Conservation (phyloP, 1,140 invertebrate species). For the Nomia melanderi region DNA sequence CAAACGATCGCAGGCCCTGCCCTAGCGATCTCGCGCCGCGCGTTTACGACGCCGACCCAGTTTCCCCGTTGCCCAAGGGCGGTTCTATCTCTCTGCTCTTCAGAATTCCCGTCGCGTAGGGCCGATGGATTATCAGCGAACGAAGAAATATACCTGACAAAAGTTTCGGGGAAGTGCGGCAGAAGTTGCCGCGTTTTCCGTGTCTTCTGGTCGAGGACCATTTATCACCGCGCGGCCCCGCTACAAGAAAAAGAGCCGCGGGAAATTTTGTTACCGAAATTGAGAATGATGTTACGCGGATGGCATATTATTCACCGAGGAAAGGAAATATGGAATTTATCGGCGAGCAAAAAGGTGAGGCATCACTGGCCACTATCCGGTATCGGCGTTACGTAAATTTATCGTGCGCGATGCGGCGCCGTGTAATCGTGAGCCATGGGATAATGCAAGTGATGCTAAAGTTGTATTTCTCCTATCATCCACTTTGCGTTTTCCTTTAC, state of each 20-base stretch:
- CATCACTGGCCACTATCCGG: background rate
- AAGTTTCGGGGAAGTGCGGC: background rate
- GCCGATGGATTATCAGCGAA: background rate
- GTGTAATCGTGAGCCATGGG: background rate
- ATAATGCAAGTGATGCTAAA: background rate
- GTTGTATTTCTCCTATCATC: background rate
- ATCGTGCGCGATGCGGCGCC: background rate
- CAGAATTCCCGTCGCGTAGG: background rate
- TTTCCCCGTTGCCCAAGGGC: background rate
- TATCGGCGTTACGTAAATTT: slow-evolving; percentile 20
- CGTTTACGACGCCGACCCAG: background rate
- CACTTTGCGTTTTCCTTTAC: background rate
- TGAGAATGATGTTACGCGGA: slow-evolving; percentile 9
- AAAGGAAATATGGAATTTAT: slow-evolving; percentile 26
- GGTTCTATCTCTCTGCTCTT: background rate
- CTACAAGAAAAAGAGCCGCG: background rate
- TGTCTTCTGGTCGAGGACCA: too few relatives aligned
- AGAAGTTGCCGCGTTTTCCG: background rate
- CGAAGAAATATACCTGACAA: background rate
- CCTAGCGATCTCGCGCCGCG: too few relatives aligned
- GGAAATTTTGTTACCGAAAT: slow-evolving; percentile 15
- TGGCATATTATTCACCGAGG: slow-evolving; percentile 3
- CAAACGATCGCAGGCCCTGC: too few relatives aligned
- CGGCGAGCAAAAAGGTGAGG: background rate
- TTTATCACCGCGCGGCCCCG: background rate